Evolutionary conservation across 2,113 vertebrate species (phyloP).

Genomic region (Malurus elegans): DNA sequence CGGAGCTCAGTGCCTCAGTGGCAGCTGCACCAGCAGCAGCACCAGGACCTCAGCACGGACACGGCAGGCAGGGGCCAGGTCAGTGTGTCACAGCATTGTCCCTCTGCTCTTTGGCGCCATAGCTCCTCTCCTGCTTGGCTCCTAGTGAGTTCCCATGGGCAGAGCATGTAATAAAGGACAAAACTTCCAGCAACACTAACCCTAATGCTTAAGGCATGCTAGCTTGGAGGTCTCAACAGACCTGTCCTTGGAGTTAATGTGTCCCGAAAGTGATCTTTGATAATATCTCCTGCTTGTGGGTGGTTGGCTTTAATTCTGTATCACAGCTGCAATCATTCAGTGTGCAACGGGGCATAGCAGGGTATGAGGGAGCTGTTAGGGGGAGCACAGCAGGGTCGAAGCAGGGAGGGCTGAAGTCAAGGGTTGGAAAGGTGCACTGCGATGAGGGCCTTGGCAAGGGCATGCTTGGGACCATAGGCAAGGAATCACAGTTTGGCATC

Average conservation of each 20-base stretch:
- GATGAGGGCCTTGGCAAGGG: neutral
- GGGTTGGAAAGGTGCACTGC: accelerated
- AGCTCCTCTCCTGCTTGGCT: neutral
- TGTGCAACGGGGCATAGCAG: neutral
- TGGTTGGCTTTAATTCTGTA: neutral
- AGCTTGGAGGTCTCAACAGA: neutral
- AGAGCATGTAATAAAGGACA: neutral
- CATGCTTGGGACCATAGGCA: neutral
- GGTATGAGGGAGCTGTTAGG: neutral
- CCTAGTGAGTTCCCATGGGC: neutral
- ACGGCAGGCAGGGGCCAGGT: neutral
- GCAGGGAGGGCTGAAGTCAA: neutral
- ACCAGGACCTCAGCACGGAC: neutral
- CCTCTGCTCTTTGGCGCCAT: neutral
- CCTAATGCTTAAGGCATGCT: accelerated
- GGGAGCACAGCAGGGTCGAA: accelerated
- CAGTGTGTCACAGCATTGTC: neutral
- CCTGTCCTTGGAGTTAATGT: neutral
- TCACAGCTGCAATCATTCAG: neutral
- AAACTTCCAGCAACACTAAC: neutral
- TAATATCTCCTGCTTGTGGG: neutral
- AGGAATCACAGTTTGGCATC: neutral
- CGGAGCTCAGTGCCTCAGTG: accelerated
- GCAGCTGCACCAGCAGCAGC: neutral
- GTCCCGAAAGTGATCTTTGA: neutral